Evolutionary conservation across 2,888 invertebrate species (phyloP).

Genomic region (Apamea monoglypha): DNA sequence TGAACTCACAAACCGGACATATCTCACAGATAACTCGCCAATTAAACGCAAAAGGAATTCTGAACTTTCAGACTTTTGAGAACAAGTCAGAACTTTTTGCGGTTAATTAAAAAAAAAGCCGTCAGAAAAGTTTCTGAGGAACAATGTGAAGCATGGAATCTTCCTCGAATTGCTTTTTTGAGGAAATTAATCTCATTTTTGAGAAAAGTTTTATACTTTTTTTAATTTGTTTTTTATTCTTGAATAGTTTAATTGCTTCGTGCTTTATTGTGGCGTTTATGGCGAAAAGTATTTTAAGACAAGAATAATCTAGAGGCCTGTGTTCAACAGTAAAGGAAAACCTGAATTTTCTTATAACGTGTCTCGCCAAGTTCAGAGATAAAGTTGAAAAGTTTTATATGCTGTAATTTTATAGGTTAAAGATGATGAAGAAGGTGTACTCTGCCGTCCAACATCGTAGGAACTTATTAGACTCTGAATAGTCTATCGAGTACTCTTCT

Average conservation of each 20-base stretch:
- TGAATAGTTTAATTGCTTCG: slow-evolving; percentile 47
- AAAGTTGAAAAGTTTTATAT: background rate
- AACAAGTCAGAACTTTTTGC: slow-evolving; percentile 48
- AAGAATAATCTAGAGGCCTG: background rate
- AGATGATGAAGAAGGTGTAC: background rate
- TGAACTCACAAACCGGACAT: slow-evolving; percentile 14
- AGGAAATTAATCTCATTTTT: slow-evolving; percentile 60
- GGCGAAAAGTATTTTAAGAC: background rate
- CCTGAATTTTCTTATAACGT: background rate
- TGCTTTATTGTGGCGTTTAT: slow-evolving; percentile 30
- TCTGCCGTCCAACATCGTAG: background rate
- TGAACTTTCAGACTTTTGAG: slow-evolving; percentile 43
- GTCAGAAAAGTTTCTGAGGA: slow-evolving; percentile 56
- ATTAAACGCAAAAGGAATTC: slow-evolving; percentile 58
- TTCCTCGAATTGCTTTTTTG: slow-evolving; percentile 51
- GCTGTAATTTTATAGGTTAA: background rate
- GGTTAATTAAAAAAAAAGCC: slow-evolving; percentile 69
- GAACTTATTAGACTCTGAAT: background rate
- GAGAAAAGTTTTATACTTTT: slow-evolving; percentile 20
- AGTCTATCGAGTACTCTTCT: background rate
- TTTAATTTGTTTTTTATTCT: slow-evolving; percentile 24
- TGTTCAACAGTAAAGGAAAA: background rate
- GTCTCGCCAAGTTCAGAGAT: background rate
- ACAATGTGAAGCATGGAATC: slow-evolving; percentile 61
- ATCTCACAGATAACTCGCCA: slow-evolving; percentile 51